Percentiles rank a stretch among this genome's conserved stretches.
Evolutionary conservation across 1,140 invertebrate genomes (phyloP).

Genomic region (Magallana ariakensis): DNA sequence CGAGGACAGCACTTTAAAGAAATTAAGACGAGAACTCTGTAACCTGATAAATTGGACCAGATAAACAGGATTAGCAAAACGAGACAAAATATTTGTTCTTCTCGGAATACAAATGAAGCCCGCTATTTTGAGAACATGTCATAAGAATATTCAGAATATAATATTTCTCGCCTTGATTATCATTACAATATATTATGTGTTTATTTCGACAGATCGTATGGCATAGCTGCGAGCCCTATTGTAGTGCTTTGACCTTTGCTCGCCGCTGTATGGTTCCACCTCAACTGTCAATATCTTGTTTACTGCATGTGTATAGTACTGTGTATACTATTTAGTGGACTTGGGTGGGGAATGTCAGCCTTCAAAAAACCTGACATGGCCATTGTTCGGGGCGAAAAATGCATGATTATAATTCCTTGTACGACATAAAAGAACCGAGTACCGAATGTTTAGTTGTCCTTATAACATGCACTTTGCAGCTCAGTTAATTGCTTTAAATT

Average conservation of each 20-base stretch:
- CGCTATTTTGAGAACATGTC: no score
- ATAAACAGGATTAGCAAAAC: not conserved
- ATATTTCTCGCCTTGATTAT: conserved; percentile 3
- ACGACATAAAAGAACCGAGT: not conserved
- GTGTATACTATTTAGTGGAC: no score
- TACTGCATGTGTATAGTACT: not conserved
- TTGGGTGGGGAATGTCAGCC: not conserved
- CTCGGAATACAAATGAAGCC: not conserved
- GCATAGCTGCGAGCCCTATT: not conserved
- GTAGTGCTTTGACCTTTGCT: conserved; percentile 13
- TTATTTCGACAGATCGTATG: not conserved
- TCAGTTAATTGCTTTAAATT: no score
- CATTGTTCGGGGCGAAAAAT: not conserved
- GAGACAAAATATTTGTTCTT: not conserved
- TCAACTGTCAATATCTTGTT: not conserved
- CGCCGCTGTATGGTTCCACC: not conserved
- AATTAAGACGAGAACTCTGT: not conserved
- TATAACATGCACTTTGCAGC: not conserved
- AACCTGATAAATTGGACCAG: not conserved
- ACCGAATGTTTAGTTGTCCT: not conserved
- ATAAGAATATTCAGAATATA: not conserved
- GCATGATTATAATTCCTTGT: not conserved
- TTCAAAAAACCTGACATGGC: not conserved
- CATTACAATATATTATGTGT: not conserved
- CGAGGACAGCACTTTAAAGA: not conserved